Base-by-base conservation (phyloP, 2,888 invertebrate genomes). In the Platycheirus albimanus region DNA sequence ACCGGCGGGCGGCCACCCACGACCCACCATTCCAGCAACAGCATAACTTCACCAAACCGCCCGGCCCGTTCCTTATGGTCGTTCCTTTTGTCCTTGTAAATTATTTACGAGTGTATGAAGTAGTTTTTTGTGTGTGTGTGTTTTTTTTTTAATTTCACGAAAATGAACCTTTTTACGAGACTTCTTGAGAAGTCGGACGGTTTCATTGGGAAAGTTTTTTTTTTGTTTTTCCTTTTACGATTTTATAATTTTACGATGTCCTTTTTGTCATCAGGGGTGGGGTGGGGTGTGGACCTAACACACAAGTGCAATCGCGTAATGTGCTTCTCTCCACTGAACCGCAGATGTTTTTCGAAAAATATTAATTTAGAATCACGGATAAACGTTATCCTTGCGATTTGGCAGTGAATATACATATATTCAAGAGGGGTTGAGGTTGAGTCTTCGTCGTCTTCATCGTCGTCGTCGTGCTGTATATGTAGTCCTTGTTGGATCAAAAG, bases 341-440 rank as follows among this genome's bases (percentile, higher is more conserved):
- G 84, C 84, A 84, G 84, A 79, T 84, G 84, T 84, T 84, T 75
- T 79, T 75, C 66, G 49, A 61, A 84, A 84, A 84, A 84, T 83
- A 84, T 84, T 84, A 84, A 84, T 84, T 84, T 79, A 84, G 84
- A 79, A 70, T 84, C 79, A 75, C 74, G 79, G 84, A 74, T 84
- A 79, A 84, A 75, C 61, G 75, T 84, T 84, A 78, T 83, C 83
- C 83, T 71, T 71, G 64, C 61, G 76, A 76, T 76, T 77, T 71
- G 54, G 58, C 43, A 56, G 47, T 47, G 45, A 43, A 58, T 58
- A 47, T 33, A n/a, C 13, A 10, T 30, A 13, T 11, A 36, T 43
- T 33, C 13, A n/a, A 24, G 72, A 19, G 24, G 24, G 56, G n/a
- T n/a, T n/a, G n/a, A n/a, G n/a, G n/a, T n/a, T n/a, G n/a, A n/a